phyloP scores from a whole-genome alignment of 1,140 invertebrate species.

The Berghia stephanieae region DNA sequence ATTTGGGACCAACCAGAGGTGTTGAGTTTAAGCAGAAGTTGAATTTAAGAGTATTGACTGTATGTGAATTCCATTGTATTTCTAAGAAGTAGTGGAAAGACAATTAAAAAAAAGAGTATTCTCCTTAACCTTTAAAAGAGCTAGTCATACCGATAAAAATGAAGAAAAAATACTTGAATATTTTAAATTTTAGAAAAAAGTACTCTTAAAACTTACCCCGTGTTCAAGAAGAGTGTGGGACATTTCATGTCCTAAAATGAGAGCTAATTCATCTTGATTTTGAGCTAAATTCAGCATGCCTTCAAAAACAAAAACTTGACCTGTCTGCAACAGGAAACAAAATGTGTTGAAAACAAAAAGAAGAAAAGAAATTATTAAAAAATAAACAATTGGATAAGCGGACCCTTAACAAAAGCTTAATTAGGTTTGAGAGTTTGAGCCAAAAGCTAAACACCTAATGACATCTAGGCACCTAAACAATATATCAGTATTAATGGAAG shows the following conservation, averaged over 20 bases:
- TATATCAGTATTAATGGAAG: not conserved
- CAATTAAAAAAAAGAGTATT: no score
- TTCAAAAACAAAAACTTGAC: constrained; percentile 74
- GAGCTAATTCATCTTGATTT: constrained; percentile 73
- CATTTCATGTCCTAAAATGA: constrained; percentile 76
- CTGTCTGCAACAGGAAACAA: no score
- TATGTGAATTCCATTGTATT: no score
- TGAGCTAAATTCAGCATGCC: constrained; percentile 71
- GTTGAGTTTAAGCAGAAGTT: no score
- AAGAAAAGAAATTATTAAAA: no score
- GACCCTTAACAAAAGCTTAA: not conserved
- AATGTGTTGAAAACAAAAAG: no score
- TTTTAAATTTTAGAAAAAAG: not conserved
- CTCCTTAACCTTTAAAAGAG: no score
- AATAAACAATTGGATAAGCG: constrained; percentile 19
- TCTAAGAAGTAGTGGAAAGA: no score
- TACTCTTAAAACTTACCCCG: constrained; percentile 68
- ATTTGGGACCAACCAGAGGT: no score
- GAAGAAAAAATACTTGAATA: constrained; percentile 19
- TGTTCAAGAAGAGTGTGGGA: constrained; percentile 74
- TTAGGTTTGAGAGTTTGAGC: not conserved
- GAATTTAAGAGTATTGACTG: no score
- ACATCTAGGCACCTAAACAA: not conserved
- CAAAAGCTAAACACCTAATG: not conserved
- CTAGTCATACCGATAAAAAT: no score